Evolutionary conservation across 1,140 invertebrate genomes (phyloP), one percentile per base, ranked within the genome.

Genomic region (Pseudoatta argentina): DNA sequence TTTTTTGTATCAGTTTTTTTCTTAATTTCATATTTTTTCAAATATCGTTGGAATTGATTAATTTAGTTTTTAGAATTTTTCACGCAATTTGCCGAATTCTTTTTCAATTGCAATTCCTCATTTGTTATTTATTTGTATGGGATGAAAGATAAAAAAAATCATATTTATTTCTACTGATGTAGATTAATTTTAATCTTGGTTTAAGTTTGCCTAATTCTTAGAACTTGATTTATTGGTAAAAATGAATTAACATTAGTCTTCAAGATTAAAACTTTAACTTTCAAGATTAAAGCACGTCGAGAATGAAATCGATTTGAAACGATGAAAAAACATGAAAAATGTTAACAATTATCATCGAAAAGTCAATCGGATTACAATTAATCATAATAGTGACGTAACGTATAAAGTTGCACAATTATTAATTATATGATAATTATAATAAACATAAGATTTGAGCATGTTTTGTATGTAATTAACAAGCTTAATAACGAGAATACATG

Each of bases 351-450:
- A 55, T 24, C 21, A 55, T 12, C 10, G 16, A 57, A 55, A 39
- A 48, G 14, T 53, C 18, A 34, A 71, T 27, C 44, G 1, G 12
- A 64, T 55, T 55, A 39, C 48, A 18, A 81, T 81, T 55, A 71
- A 27, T 81, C 48, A 12, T 55, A 69, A 10, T 81, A 72, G 18
- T 59, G 44, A 67, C 12, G 24, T 66, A 48, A 66, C 63, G 48
- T 51, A 44, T 61, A 76, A 34, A 67, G 44, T 78, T 78, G 61
- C 61, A 21, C 76, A 21, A 39, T 67, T 66, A 78, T 78, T 69
- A 79, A 69, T 79, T 79, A 79, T 79, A 67, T 69, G 39, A 64
- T 78, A 78, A 78, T 53, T 78, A 78, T 67, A 67, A 79, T 79
- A 76, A 61, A 76, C 5, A 18, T 51, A 67, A 79, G 30, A 79